Evolutionary conservation across 2,113 vertebrate species (phyloP).

Genomic region (Gadus macrocephalus): DNA sequence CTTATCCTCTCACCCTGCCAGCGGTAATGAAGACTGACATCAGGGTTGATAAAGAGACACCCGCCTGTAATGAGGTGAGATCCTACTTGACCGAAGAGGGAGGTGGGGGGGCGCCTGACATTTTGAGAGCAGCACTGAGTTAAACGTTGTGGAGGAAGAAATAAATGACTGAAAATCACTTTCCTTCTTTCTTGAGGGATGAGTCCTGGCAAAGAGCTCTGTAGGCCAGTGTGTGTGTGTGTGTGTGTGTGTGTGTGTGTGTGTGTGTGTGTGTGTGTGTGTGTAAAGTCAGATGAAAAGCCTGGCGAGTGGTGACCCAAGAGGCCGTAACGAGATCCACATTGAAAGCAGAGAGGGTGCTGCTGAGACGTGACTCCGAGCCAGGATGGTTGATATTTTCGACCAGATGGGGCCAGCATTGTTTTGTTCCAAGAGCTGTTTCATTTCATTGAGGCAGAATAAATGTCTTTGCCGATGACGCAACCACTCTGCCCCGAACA

Average conservation of each 20-base stretch:
- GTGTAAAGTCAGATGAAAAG: slow-evolving; percentile 50
- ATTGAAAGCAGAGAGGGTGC: slow-evolving; percentile 38
- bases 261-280: too few relatives aligned
- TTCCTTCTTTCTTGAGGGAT: not conserved
- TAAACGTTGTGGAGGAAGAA: slow-evolving; percentile 9
- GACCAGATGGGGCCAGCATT: slow-evolving; percentile 71
- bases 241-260: too few relatives aligned
- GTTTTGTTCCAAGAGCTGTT: slow-evolving; percentile 64
- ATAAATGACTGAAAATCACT: slow-evolving; percentile 1
- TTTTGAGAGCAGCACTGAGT: slow-evolving; percentile 18
- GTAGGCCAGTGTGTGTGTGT: slow-evolving; percentile 6
- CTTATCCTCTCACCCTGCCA: slow-evolving; percentile 22
- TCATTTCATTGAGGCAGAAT: slow-evolving; percentile 58
- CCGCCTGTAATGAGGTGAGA: slow-evolving; percentile 51
- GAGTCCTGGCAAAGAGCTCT: slow-evolving; percentile 7
- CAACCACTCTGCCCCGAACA: slow-evolving; percentile 53
- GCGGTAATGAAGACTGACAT: slow-evolving; percentile 49
- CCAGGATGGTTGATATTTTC: slow-evolving; percentile 51
- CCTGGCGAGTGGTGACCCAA: slow-evolving; percentile 45
- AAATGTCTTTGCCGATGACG: slow-evolving; percentile 42
- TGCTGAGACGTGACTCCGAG: slow-evolving; percentile 36
- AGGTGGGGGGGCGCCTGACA: slow-evolving; percentile 23
- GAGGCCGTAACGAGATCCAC: slow-evolving; percentile 59
- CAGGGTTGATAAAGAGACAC: slow-evolving; percentile 26
- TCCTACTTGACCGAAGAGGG: slow-evolving; percentile 26